Conservation (phyloP, 2,113 vertebrate genomes). For the Rhinopomastus cyanomelas region DNA sequence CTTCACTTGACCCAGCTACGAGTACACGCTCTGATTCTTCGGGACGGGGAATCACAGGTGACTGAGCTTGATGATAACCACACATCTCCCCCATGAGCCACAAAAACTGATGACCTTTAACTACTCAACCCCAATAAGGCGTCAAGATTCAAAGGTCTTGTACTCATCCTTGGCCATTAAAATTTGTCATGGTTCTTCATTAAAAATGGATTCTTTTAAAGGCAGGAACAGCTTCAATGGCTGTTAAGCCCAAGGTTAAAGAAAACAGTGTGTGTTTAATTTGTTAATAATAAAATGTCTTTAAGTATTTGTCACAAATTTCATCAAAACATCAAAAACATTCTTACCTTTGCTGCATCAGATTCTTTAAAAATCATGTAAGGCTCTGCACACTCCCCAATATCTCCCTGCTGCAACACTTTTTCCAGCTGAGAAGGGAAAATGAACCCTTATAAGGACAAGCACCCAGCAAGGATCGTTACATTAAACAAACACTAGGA, state of each 20-base stretch:
- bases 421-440: conserved; percentile 89
- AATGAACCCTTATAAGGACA: conserved; percentile 5
- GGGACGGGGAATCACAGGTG: conserved; percentile 14
- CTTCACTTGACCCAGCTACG: background rate
- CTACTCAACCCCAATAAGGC: background rate
- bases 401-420: conserved; percentile 97
- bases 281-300: background rate
- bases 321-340: background rate
- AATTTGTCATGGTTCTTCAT: background rate
- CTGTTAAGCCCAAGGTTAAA: background rate
- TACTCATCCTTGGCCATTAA: background rate
- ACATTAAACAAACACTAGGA: background rate
- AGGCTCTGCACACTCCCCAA: conserved; percentile 97
- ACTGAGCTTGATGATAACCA: conserved; percentile 14
- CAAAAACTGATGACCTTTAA: conserved; percentile 52
- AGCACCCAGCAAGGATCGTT: background rate
- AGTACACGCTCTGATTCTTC: background rate
- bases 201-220: background rate
- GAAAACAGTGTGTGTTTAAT: background rate
- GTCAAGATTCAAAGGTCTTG: conserved; percentile 2
- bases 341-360: conserved; percentile 90
- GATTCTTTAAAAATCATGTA: conserved; percentile 99
- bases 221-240: background rate
- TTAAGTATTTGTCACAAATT: background rate
- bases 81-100: background rate